phyloP scores from a whole-genome alignment of 2,113 vertebrate genomes.

The Ancistrus triradiatus region DNA sequence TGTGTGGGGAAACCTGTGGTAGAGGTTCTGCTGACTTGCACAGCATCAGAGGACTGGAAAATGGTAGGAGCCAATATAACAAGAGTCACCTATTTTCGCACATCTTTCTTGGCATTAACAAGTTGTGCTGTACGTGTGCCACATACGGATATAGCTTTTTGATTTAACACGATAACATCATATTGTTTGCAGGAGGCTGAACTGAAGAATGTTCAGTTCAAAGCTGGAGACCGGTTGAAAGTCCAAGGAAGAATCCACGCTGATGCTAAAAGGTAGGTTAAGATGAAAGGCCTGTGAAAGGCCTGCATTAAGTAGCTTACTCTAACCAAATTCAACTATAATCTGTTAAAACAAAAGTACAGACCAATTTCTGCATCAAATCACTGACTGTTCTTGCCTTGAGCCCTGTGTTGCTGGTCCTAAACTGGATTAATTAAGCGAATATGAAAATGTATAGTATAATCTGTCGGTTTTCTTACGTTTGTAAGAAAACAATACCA shows the following conservation, averaged over 20 bases:
- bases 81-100: background rate
- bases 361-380: too few relatives aligned
- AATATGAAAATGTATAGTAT: too few relatives aligned
- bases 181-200: conserved; percentile 61
- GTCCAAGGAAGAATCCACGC: conserved; percentile 70
- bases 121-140: background rate
- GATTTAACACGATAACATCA: background rate
- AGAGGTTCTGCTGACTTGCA: background rate
- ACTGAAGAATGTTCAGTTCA: conserved; percentile 69
- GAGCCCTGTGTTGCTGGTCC: too few relatives aligned
- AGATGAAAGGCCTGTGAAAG: too few relatives aligned
- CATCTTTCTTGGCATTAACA: background rate
- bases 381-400: too few relatives aligned
- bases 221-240: conserved; percentile 70
- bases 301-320: too few relatives aligned
- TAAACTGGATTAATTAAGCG: too few relatives aligned
- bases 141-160: background rate
- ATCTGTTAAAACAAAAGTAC: background rate
- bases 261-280: conserved; percentile 57
- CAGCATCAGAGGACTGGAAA: background rate
- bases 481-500: too few relatives aligned
- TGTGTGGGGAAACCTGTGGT: background rate
- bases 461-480: too few relatives aligned
- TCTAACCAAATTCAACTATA: background rate
- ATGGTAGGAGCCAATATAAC: conserved; percentile 13